phyloP scores from a whole-genome alignment of 2,113 vertebrate genomes.

The Emydocephalus ijimae region DNA sequence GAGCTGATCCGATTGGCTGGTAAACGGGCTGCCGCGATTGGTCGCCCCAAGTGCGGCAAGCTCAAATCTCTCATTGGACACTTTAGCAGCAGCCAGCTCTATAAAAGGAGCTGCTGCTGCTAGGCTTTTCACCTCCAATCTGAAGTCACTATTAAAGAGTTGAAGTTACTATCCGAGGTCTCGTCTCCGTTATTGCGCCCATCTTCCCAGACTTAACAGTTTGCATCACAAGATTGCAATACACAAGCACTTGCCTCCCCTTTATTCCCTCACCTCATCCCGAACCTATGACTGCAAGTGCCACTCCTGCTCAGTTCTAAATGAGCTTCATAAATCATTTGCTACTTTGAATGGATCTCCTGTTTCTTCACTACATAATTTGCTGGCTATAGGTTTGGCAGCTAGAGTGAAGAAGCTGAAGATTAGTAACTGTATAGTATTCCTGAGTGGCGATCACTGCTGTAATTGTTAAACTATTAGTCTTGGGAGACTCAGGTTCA shows the following conservation, averaged over 20 bases:
- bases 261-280: background rate
- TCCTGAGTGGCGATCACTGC: background rate
- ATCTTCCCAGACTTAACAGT: too few species aligned
- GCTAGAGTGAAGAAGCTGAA: background rate
- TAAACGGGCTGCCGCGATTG: too few species aligned
- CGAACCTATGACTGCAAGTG: background rate
- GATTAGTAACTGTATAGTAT: background rate
- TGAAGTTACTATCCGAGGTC: too few species aligned
- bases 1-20: too few species aligned
- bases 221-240: background rate
- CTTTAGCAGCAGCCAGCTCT: too few species aligned
- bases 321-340: background rate
- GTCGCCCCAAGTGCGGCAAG: too few species aligned
- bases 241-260: background rate
- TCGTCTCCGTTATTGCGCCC: too few species aligned
- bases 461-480: background rate
- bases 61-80: too few species aligned
- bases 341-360: background rate
- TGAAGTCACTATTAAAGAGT: too few species aligned
- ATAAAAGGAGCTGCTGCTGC: too few species aligned
- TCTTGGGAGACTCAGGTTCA: background rate
- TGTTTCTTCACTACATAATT: background rate
- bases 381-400: background rate
- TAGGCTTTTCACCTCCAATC: too few species aligned
- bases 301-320: background rate